Evolutionary conservation across 2,797 vertebrate genomes (phyloP).

Genomic region (Sebastes matsubarae): DNA sequence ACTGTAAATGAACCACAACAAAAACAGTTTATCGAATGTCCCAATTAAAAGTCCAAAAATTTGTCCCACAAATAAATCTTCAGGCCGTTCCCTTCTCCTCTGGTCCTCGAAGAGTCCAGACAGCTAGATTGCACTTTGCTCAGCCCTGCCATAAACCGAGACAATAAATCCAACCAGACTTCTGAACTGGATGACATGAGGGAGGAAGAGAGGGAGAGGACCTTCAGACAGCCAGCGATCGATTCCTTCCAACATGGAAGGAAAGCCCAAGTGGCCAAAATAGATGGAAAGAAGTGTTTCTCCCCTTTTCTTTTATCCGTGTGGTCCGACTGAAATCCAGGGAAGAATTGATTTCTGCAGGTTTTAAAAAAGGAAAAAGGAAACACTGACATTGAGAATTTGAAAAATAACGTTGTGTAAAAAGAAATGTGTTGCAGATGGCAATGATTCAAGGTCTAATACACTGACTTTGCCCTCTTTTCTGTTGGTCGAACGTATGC

Average conservation of each 20-base stretch:
- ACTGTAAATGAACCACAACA: not conserved
- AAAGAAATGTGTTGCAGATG: constrained; percentile 12
- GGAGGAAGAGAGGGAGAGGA: constrained; percentile 52
- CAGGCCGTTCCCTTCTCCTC: constrained; percentile 37
- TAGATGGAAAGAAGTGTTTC: constrained; percentile 6
- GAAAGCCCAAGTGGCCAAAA: constrained; percentile 42
- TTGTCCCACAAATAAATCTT: not conserved
- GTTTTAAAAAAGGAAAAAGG: not conserved
- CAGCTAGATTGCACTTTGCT: constrained; percentile 79
- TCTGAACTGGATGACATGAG: constrained; percentile 75
- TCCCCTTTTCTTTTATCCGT: constrained; percentile 13
- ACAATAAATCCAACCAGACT: constrained; percentile 78
- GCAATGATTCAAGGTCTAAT: constrained; percentile 3
- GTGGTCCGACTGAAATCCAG: constrained; percentile 40
- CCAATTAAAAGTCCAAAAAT: not conserved
- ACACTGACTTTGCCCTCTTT: not conserved
- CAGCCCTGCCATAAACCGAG: constrained; percentile 75
- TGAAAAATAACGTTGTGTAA: not conserved
- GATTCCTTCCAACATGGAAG: constrained; percentile 78
- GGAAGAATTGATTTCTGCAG: constrained; percentile 54
- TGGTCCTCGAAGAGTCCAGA: constrained; percentile 63
- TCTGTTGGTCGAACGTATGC: not conserved
- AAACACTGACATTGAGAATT: not conserved
- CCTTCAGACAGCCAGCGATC: constrained; percentile 78
- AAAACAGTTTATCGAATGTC: not conserved